Evolutionary conservation across 2,113 vertebrate species (phyloP), one percentile per base, ranked within the genome.

Genomic region (Pogonocichla stellata): DNA sequence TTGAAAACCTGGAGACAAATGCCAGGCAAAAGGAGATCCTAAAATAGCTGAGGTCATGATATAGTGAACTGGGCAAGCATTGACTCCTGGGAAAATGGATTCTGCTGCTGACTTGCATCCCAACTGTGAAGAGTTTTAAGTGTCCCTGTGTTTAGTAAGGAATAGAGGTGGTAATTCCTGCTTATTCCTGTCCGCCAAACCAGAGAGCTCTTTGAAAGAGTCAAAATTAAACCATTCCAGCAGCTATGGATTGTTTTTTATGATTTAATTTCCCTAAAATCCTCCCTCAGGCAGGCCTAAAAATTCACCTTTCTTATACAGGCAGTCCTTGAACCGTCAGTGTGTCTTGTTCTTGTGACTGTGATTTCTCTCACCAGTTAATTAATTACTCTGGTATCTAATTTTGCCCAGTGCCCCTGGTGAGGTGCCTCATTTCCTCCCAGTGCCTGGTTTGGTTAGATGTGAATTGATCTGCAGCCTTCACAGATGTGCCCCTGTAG

Each of bases 401-500:
- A 14, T 29, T 34, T 16, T 43, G 24, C 19, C 57, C 31, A 9
- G 8, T 16, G n/a, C 12, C 12, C 14, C 28, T 28, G 34, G 34
- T 36, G 80, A 47, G 48, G 34, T 2, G 5, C 40, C 9, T 51
- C 19, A 1, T 62, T 70, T 67, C 47, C 51, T 66, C 1, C 5
- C 5, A 1, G 28, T 22, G 10, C 25, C 9, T 0, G 4, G 7
- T 72, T 50, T 50, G 38, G 67, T 72, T 43, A 33, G 58, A 6
- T 2, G 16, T 62, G 28, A 40, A 12, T 43, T 0, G 0, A 22
- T 31, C 3, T 42, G 33, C 42, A 45, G 3, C 0, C 0, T 26
- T 48, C 40, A 23, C 42, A 31, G 58, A 4, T 25, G 34, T 53
- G 48, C 8, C 19, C 14, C 26, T 14, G 31, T 7, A 26, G 51